phyloP scores from a whole-genome alignment of 2,113 vertebrate genomes.

The Pelecanoides urinatrix region DNA sequence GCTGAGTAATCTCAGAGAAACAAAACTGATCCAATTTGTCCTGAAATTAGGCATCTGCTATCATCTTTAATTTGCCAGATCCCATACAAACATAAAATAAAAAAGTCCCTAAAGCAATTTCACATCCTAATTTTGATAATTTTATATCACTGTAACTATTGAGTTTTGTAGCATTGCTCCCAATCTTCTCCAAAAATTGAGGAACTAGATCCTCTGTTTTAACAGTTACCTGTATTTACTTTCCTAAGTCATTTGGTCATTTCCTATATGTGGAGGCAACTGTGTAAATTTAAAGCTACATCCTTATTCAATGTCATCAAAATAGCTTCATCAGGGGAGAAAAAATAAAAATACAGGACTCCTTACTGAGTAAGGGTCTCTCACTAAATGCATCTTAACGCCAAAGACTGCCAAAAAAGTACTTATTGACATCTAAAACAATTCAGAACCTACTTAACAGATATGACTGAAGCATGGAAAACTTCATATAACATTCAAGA shows the following conservation, averaged over 20 bases:
- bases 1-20: constrained; percentile 2
- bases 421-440: not conserved
- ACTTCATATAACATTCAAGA: not conserved
- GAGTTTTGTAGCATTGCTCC: not conserved
- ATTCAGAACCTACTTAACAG: not conserved
- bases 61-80: constrained; percentile 30
- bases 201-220: not conserved
- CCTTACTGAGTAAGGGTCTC: not conserved
- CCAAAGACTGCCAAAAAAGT: not conserved
- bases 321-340: not conserved
- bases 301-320: not conserved
- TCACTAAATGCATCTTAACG: not conserved
- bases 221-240: not conserved
- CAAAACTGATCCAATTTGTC: not conserved
- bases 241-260: not conserved
- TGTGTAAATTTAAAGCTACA: not conserved
- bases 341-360: not conserved
- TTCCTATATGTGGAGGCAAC: not conserved
- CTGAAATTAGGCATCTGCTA: not conserved
- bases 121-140: not conserved
- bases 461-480: not conserved
- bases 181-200: not conserved
- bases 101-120: not conserved
- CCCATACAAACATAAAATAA: not conserved
- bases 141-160: not conserved